Base-by-base conservation (phyloP, 2,888 invertebrate species). In the Pseudanteris insignis region DNA sequence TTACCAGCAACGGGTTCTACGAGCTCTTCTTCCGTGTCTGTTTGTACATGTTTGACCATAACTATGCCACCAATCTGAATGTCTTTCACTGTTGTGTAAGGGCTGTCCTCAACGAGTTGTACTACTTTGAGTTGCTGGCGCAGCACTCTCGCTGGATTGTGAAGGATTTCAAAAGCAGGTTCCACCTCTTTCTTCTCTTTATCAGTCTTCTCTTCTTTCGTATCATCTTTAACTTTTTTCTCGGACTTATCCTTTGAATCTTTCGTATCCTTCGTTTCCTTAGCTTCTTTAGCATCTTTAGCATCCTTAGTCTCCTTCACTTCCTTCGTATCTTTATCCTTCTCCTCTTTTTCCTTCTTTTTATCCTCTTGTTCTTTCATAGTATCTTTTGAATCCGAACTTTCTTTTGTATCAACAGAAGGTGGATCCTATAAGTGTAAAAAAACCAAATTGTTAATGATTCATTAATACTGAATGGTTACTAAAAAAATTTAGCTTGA, bases 31-130 rank as follows among this genome's bases (percentile, higher is more conserved):
- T 90, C 89, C 65, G 86, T 85, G 0, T 86, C 87, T 5, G 91
- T 88, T 47, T 91, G 91, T 51, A 87, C 84, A 77, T 96, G 94
- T 70, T 90, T 89, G 71, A 98, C 86, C 87, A 99, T 91, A 34
- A 99, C 90, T 71, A 99, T 95, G 10, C 99, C 99, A 13, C 99
- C 99, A 74, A 94, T 94, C 12, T 89, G 86, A 7, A 95, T 86
- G 71, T 97, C 95, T 78, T 99, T 99, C 63, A 98, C 83, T 0
- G 97, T 90, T 15, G 84, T 83, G 77, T 93, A 98, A 4, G 86
- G 87, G 46, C 89, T 87, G 21, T 89, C 90, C 15, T 96, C 96
- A 26, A 89, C 87, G 65, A 95, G 81, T 43, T 88, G 85, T 34
- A 97, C 83, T 10, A 86, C 86, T 73, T 91, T 91, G 29, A 91